Base-by-base conservation (phyloP, 1,140 invertebrate species). In the Mamestra configurata region DNA sequence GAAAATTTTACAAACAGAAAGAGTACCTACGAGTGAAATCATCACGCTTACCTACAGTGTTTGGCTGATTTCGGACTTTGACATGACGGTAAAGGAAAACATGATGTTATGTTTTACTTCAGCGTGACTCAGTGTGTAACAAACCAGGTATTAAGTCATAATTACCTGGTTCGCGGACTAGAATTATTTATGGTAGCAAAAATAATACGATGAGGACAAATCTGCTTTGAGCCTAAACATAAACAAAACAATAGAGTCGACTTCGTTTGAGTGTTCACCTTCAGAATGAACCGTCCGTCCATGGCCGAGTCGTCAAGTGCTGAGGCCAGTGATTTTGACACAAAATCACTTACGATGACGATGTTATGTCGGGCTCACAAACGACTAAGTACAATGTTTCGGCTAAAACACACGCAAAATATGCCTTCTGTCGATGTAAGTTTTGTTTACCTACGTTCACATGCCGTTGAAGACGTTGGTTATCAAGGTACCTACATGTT, bases 281-380 rank as follows among this genome's bases (percentile, higher is more conserved):
- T 27, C 55, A 57, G 24, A 13, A 13, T 46, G 13, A 40, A 27
- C 55, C 24, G 53, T n/a, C n/a, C n/a, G n/a, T 57, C 10, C 13
- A 3, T 27, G 24, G 55, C 20, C 11, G 10, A 27, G 55, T 10
- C 55, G 55, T 31, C 53, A 59, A 59, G 43, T 15, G 20, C 27
- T 31, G 27, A 31, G 27, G 2, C 27, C 27, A 31, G 27, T 3
- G n/a, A n/a, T n/a, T n/a, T 11, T 59, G 11, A 59, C 11, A 15
- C 24, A 27, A n/a, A n/a, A n/a, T n/a, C n/a, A 64, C 31, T 73
- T 57, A 15, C 15, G 53, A 73, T 53, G 24, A 22, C 51, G 71
- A 59, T 75, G 71, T 75, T 75, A 75, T 46, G 71, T 18, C 71
- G 59, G 71, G 53, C 35, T 40, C 6, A 75, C 71, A 24, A 73